These are phyloP conservation scores for Haliclystus octoradiatus DNA, from an alignment of 30 jellyfish, hydroid and myxozoan genomes.

Conservation along the genomic window DNA sequence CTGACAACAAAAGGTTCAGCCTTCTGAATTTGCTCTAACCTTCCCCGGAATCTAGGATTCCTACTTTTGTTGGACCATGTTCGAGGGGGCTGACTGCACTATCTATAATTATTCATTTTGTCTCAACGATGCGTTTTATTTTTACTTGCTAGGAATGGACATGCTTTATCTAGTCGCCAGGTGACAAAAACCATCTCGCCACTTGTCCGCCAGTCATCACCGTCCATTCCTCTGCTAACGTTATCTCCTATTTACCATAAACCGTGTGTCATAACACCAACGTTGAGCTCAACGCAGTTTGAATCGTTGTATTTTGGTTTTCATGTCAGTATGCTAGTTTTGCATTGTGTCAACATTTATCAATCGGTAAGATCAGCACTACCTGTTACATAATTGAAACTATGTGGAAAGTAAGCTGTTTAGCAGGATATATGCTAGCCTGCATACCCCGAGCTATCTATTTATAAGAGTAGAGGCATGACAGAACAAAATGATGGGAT, in stretches of 20 bases:
- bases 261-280: slow-evolving; percentile 60
- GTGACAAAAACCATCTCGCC: slow-evolving; percentile 44
- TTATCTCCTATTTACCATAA: slow-evolving; percentile 58
- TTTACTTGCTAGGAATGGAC: slow-evolving; percentile 62
- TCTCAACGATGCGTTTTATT: too few species aligned
- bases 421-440: not conserved
- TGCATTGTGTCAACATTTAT: slow-evolving; percentile 76
- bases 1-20: too few species aligned
- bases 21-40: too few species aligned
- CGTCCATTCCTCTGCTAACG: slow-evolving; percentile 14
- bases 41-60: too few species aligned
- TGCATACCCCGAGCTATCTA: too few species aligned
- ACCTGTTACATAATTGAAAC: too few species aligned
- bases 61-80: too few species aligned
- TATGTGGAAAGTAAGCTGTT: too few species aligned
- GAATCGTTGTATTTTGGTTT: slow-evolving; percentile 43
- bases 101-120: too few species aligned
- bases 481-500: too few species aligned
- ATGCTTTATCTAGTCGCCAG: slow-evolving; percentile 27
- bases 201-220: slow-evolving; percentile 8
- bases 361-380: slow-evolving; percentile 69
- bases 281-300: slow-evolving; percentile 67
- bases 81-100: too few species aligned
- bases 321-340: slow-evolving; percentile 33
- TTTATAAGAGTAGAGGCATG: too few species aligned